Base-by-base conservation (phyloP, 2,888 invertebrate genomes). In the Amblyjoppa proteus region DNA sequence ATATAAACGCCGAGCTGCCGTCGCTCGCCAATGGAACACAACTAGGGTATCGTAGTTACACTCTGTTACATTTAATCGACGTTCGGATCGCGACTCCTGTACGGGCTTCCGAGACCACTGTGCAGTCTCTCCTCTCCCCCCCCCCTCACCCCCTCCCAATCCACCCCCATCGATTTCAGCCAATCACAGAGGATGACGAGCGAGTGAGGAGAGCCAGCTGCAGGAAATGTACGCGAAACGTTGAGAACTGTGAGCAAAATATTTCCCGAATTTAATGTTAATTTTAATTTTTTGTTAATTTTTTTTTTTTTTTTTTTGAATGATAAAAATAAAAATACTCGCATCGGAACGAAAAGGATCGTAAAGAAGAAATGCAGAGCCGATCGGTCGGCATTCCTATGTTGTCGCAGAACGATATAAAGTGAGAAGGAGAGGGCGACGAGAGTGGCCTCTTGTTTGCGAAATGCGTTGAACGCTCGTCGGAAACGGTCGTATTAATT, bases 401-500 rank as follows among this genome's bases (percentile, higher is more conserved):
- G 77, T 79, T 71, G 69, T 51, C 71, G 79, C 7, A 70, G 73
- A 70, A 53, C 25, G 58, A 56, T 25, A 56, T 56, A 78, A 58
- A 78, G 69, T 66, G 69, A 38, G 56, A 75, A 64, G 49, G 64
- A 13, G 70, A 68, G 31, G 31, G n/a, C 51, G 71, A 41, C 25
- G 66, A 31, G 80, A 71, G 64, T 66, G 78, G 70, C 75, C 79
- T 76, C 80, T 28, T 71, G 75, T 76, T 84, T 70, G 71, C 80
- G 76, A 84, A 80, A 76, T 73, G 84, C 80, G 84, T 80, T 71
- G 68, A 84, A 80, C 80, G 84, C 71, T 73, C 79, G 81, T 75
- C 78, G 78, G 74, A 74, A 84, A 84, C 82, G 79, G 81, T 79
- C 82, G 84, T 87, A 87, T 87, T 87, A 87, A 87, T 87, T 87